A percentile compares a stretch with the other conserved stretches of the same genome.
phyloP scores from a whole-genome alignment of 2,888 invertebrate genomes.

The Azorinus chamasolen region DNA sequence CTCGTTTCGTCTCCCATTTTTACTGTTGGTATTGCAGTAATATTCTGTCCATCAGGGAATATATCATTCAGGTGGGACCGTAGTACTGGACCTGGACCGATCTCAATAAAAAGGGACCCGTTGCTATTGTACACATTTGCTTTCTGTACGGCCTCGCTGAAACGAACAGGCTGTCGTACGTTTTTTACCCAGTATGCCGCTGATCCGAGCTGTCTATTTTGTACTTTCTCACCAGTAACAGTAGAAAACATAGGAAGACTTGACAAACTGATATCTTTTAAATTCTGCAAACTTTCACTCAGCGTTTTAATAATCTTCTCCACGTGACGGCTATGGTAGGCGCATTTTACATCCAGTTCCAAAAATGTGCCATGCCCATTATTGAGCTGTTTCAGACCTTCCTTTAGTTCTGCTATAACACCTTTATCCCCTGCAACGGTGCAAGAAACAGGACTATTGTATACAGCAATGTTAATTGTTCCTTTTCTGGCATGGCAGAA shows the following conservation, averaged over 20 bases:
- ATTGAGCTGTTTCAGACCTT: conserved; percentile 23
- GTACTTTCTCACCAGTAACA: conserved; percentile 35
- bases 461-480: conserved; percentile 55
- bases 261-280: no score
- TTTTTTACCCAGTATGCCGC: conserved; percentile 69
- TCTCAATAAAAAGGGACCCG: conserved; percentile 61
- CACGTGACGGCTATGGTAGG: conserved; percentile 65
- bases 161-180: conserved; percentile 61
- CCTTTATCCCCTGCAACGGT: conserved; percentile 66
- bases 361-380: conserved; percentile 9
- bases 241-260: conserved; percentile 22
- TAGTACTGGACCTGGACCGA: conserved; percentile 54
- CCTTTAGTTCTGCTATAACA: conserved; percentile 47
- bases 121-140: conserved; percentile 20
- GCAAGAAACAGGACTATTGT: conserved; percentile 62
- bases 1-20: conserved; percentile 5
- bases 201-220: conserved; percentile 19
- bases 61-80: conserved; percentile 27
- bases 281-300: conserved; percentile 25
- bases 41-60: conserved; percentile 2
- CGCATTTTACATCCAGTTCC: conserved; percentile 45
- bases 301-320: conserved; percentile 27
- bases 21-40: conserved; percentile 17
- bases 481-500: conserved; percentile 17
- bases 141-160: conserved; percentile 54